Base-by-base conservation (phyloP, 2,113 vertebrate genomes). In the Tapirus terrestris region DNA sequence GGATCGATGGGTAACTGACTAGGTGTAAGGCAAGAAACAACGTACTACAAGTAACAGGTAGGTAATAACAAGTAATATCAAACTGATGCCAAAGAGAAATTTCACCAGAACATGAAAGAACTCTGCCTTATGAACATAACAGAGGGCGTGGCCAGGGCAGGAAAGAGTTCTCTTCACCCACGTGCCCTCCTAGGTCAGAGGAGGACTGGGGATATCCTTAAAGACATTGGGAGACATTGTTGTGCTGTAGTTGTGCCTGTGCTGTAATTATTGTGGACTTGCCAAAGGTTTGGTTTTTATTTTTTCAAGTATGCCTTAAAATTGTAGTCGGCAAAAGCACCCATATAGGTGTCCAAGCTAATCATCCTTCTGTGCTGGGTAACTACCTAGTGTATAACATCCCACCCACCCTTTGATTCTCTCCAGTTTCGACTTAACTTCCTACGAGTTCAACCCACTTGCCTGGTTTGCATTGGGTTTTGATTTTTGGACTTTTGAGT, bases 211-310 rank as follows among this genome's bases (percentile, higher is more conserved):
- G 43, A 18, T 23, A 18, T 13, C 13, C 14, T 16, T 14, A 6
- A 53, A 10, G 29, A 31, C 27, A 36, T 1, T 3, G 20, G 27
- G 31, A 25, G 39, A 33, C 20, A 6, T 25, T 17, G 11, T 29
- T 3, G 2, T 23, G 3, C 33, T 53, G 4, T 14, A 10, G n/a
- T 2, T 33, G 21, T 56, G 5, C 2, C 31, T 23, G 4, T 36
- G 39, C 39, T 45, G 3, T 27, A 45, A 39, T 16, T 29, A 33
- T 4, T 4, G 3, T 11, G 13, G 72, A 65, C 10, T 36, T 29
- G 51, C 58, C 39, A 72, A 56, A 6, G 29, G 58, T 63, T 53
- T 45, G 58, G 2, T 45, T 39, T 81, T 68, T 23, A 20, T 58
- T 95, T 82, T 56, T 48, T 53, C 20, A 31, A 88, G 16, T 2